These are phyloP conservation scores for Nyctereutes procyonoides DNA, from an alignment of 2,113 vertebrate species.

Conservation along the genomic window DNA sequence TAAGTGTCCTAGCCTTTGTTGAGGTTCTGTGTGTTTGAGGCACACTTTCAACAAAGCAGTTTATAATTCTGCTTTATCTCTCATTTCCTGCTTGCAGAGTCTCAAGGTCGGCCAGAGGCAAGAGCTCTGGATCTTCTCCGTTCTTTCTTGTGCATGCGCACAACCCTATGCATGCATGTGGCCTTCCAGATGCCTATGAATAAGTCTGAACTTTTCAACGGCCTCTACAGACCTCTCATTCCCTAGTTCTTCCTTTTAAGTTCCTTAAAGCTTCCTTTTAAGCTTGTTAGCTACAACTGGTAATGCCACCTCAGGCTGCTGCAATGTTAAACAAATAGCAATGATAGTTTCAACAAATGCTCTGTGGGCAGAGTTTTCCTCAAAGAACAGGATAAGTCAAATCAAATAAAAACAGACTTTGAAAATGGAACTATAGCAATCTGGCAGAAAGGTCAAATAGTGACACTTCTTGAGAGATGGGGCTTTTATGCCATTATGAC, in stretches of 20 bases:
- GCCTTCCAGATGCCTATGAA: neutral
- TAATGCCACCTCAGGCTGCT: neutral
- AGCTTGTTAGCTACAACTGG: neutral
- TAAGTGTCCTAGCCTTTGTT: neutral
- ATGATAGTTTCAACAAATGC: neutral
- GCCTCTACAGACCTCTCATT: neutral
- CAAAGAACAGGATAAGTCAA: neutral
- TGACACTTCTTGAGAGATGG: neutral
- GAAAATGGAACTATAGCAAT: neutral
- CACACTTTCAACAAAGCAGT: neutral
- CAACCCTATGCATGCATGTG: neutral
- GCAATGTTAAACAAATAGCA: neutral
- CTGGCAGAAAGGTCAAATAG: neutral
- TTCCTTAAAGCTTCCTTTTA: neutral
- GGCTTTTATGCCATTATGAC: neutral
- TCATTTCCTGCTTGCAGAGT: neutral
- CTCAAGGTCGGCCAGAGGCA: neutral
- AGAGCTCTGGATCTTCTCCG: neutral
- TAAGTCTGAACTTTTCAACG: neutral
- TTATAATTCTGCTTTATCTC: neutral
- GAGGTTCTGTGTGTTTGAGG: neutral
- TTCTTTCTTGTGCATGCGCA: neutral
- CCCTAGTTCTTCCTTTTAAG: neutral
- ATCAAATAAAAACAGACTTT: neutral
- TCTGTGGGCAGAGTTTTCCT: neutral